Evolutionary conservation across 1,140 invertebrate genomes (phyloP), one percentile per base, ranked within the genome.

Genomic region (Drosophila guanche): DNA sequence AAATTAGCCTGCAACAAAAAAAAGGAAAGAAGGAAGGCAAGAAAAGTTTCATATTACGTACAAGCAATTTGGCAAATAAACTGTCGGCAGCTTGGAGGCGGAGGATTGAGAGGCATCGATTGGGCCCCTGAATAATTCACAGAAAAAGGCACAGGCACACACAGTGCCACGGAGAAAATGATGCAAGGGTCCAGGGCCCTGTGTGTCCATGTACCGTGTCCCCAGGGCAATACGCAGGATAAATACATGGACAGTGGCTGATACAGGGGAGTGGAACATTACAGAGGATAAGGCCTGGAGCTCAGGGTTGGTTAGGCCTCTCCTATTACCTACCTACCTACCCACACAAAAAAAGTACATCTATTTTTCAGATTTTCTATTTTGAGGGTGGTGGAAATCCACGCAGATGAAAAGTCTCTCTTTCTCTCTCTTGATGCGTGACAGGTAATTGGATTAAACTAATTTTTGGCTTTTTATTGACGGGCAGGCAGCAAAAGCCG

Each of bases 381-480:
- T 3, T 29, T 14, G 22, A 29, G 22, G 1, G 29, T 33, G 14
- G 10, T 40, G 42, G 22, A 16, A 62, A 61, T 12, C 8, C n/a
- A 25, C 8, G 29, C 29, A 29, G 47, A 54, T 27, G 40, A 51
- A 43, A 61, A 41, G 14, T 41, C 61, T 12, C 6, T 20, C 16
- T 54, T 57, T 67, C 58, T 45, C 29, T 37, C 40, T 60, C 43
- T 84, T 90, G 76, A 80, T 80, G 79, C 75, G 79, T 90, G 88
- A 76, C 88, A 90, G 88, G 65, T 90, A 90, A 90, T 90, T 90
- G 90, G 88, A 90, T 90, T 90, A 84, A 80, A 81, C 75, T 89
- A 89, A 90, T 90, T 89, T 42, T 43, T 69, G 73, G 70, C 25
- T 52, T 69, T 90, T 90, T 77, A 90, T 90, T 90, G 68, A 51